These are phyloP conservation scores for Myxocyprinus asiaticus DNA, from an alignment of 2,113 vertebrate species.

Conservation along the genomic window DNA sequence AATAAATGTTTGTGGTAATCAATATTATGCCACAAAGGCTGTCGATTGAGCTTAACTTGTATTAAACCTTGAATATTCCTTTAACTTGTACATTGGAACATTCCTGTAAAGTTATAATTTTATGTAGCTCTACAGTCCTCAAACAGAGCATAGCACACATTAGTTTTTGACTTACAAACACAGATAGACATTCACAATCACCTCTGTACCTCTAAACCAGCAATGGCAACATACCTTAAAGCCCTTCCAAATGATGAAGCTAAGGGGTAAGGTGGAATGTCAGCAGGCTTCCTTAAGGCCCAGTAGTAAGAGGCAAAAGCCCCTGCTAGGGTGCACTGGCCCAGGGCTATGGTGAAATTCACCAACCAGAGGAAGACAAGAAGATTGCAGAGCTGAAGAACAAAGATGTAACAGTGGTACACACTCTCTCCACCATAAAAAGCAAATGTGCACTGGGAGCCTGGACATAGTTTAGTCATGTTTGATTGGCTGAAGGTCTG, in stretches of 20 bases:
- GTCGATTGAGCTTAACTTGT: no score
- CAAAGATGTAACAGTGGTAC: slow-evolving; percentile 84
- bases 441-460: slow-evolving; percentile 88
- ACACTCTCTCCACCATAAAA: slow-evolving; percentile 89
- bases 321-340: slow-evolving; percentile 93
- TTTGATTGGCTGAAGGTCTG: slow-evolving; percentile 86
- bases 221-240: slow-evolving; percentile 75
- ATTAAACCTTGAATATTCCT: no score
- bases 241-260: slow-evolving; percentile 88
- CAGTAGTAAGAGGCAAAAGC: slow-evolving; percentile 96
- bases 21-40: no score
- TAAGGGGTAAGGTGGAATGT: slow-evolving; percentile 87
- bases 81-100: no score
- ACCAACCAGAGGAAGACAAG: slow-evolving; percentile 93
- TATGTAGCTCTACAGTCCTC: no score
- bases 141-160: no score
- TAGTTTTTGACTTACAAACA: no score
- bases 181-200: no score
- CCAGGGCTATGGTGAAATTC: slow-evolving; percentile 91
- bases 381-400: slow-evolving; percentile 88
- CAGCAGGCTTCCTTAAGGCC: slow-evolving; percentile 87
- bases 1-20: no score
- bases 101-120: no score
- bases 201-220: not conserved
- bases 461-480: slow-evolving; percentile 80